phyloP scores from a whole-genome alignment of 1,140 invertebrate species.

The Euwallacea fornicatus region DNA sequence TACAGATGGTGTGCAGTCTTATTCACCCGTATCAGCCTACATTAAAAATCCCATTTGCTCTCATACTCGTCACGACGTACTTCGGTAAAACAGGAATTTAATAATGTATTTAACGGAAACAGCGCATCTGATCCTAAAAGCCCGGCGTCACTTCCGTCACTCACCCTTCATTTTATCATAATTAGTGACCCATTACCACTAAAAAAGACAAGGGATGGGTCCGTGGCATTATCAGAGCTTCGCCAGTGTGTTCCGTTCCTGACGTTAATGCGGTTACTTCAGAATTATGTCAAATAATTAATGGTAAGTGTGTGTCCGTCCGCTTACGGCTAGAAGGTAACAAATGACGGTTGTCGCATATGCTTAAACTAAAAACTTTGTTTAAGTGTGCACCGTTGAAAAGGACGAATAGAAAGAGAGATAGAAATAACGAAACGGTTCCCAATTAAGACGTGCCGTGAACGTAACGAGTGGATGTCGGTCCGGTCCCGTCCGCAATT shows the following conservation, averaged over 20 bases:
- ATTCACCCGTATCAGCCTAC: too few species aligned
- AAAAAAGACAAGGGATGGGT: slow-evolving; percentile 32
- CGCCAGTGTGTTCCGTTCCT: slow-evolving; percentile 29
- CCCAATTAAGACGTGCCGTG: slow-evolving; percentile 18
- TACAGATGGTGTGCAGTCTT: too few species aligned
- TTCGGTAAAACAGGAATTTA: slow-evolving; percentile 11
- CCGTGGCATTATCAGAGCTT: slow-evolving; percentile 37
- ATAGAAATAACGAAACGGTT: slow-evolving; percentile 2
- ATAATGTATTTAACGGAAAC: slow-evolving; percentile 14
- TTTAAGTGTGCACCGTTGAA: neutral
- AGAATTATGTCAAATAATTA: slow-evolving; percentile 41
- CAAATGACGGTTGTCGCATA: slow-evolving; percentile 43
- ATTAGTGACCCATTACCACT: slow-evolving; percentile 33
- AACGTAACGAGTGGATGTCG: slow-evolving; percentile 11
- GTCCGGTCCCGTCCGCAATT: slow-evolving; percentile 35
- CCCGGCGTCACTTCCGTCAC: slow-evolving; percentile 29
- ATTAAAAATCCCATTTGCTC: too few species aligned
- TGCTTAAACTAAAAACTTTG: slow-evolving; percentile 32
- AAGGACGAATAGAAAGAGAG: neutral
- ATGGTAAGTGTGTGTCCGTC: slow-evolving; percentile 43
- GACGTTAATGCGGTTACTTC: slow-evolving; percentile 43
- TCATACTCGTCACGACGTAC: too few species aligned
- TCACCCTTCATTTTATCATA: slow-evolving; percentile 38
- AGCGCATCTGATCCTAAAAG: slow-evolving; percentile 30
- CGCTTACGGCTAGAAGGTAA: slow-evolving; percentile 40